Base-by-base conservation (phyloP, 2,888 invertebrate genomes). In the Diplolepis rosae region DNA sequence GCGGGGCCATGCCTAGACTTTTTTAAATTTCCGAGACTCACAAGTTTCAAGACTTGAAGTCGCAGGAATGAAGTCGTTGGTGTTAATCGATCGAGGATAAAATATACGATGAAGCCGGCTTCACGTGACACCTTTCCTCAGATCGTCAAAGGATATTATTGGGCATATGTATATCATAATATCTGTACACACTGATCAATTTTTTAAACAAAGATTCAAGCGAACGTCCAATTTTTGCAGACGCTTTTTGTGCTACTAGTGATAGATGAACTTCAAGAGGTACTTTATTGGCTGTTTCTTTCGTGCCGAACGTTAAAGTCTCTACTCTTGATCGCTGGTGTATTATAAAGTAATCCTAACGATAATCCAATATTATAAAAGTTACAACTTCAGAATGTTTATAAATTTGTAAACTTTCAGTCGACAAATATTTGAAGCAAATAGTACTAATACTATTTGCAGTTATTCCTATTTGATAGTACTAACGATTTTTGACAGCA, bases 181-280 rank as follows among this genome's bases (percentile, higher is more conserved):
- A 61, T 48, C 65, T 67, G 67, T 45, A 68, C 67, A 69, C 68
- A 66, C 56, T 66, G 61, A 72, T 68, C 67, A 73, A 69, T 70
- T 66, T 66, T n/a, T 52, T 51, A 54, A 27, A 42, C 22, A 45
- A 65, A 71, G 68, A 70, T 73, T 68, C 66, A 73, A 74, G 76
- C 68, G 71, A 71, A 61, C 66, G 65, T 72, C 42, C 73, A 74
- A 66, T 54, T 73, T 66, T 71, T 72, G 70, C 66, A 71, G 69
- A 73, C 71, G 73, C 72, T 65, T 69, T 71, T 73, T 66, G 75
- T 72, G 71, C 73, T 75, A 75, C 56, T 68, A 65, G 69, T 66
- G 65, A 67, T 69, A 61, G 61, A 61, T 13, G 13, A 61, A 24
- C n/a, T 61, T 39, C n/a, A 42, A n/a, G 39, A 24, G 39, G 22